Conservation (phyloP, 1,140 invertebrate species). For the Heliothis virescens region DNA sequence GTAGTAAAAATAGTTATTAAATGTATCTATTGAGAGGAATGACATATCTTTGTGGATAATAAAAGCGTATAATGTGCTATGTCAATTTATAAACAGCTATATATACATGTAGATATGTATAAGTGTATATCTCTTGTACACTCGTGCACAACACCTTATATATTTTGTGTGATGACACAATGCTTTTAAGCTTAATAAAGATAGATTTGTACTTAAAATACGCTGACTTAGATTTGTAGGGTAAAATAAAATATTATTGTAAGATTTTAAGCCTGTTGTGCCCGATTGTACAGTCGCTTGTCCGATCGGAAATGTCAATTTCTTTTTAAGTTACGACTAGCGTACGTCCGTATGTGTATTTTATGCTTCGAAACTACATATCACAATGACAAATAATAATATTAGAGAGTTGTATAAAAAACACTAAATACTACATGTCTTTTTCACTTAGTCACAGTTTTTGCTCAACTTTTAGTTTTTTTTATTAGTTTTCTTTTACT, state of each 20-base stretch:
- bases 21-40: constrained; percentile 51
- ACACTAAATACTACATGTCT: constrained; percentile 44
- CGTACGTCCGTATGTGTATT: constrained; percentile 45
- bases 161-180: constrained; percentile 69
- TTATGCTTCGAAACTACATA: constrained; percentile 71
- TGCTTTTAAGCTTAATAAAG: constrained; percentile 75
- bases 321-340: constrained; percentile 36
- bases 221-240: constrained; percentile 56
- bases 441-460: constrained; percentile 43
- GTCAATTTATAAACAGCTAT: constrained; percentile 70
- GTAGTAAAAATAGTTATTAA: constrained; percentile 25
- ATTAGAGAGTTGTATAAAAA: constrained; percentile 36
- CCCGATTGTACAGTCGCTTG: constrained; percentile 70
- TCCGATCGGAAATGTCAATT: constrained; percentile 59
- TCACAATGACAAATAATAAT: constrained; percentile 80
- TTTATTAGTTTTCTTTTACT: constrained; percentile 46
- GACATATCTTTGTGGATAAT: constrained; percentile 59
- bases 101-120: constrained; percentile 60
- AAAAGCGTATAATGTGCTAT: constrained; percentile 49
- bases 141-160: constrained; percentile 66
- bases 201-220: constrained; percentile 76
- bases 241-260: constrained; percentile 55
- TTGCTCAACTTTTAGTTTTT: constrained; percentile 50
- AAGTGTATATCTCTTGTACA: constrained; percentile 66
- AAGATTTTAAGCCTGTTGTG: constrained; percentile 56